Conservation (phyloP, 2,888 invertebrate species). For the Emmelina monodactyla region DNA sequence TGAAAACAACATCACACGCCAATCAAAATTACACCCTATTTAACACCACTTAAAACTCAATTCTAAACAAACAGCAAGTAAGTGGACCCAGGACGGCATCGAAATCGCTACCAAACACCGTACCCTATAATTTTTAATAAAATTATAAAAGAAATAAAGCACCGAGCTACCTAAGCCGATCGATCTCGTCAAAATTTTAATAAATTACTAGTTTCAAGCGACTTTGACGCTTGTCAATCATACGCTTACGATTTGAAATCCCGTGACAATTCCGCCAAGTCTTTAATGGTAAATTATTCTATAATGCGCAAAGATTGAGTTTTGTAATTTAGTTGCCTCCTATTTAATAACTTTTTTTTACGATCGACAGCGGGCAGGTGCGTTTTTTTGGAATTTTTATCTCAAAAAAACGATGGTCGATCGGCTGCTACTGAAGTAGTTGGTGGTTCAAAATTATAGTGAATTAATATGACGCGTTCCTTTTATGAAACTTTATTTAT, state of each 20-base stretch:
- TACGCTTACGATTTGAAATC: slow-evolving; percentile 45
- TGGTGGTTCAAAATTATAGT: slow-evolving; percentile 57
- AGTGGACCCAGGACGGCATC: slow-evolving; percentile 32
- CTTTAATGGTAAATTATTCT: slow-evolving; percentile 54
- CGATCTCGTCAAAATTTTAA: slow-evolving; percentile 52
- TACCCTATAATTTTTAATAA: slow-evolving; percentile 65
- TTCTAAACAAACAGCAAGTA: slow-evolving; percentile 30
- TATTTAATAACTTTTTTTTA: slow-evolving; percentile 60
- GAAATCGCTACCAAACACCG: slow-evolving; percentile 62
- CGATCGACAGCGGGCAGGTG: slow-evolving; percentile 44
- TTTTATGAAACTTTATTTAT: slow-evolving; percentile 48
- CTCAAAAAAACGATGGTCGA: slow-evolving; percentile 31
- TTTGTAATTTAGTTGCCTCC: slow-evolving; percentile 65
- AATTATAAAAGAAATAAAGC: slow-evolving; percentile 64
- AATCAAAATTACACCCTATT: slow-evolving; percentile 43
- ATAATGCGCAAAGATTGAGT: slow-evolving; percentile 57
- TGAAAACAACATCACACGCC: too few relatives aligned
- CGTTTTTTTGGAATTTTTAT: slow-evolving; percentile 35
- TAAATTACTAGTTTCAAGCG: slow-evolving; percentile 41
- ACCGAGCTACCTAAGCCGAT: slow-evolving; percentile 62
- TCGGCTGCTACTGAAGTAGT: slow-evolving; percentile 60
- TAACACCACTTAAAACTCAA: slow-evolving; percentile 37
- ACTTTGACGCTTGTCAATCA: slow-evolving; percentile 58
- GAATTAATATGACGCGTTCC: slow-evolving; percentile 47
- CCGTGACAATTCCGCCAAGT: slow-evolving; percentile 21